Evolutionary conservation across 2,888 invertebrate species (phyloP).

Genomic region (Melanostoma mellinum): DNA sequence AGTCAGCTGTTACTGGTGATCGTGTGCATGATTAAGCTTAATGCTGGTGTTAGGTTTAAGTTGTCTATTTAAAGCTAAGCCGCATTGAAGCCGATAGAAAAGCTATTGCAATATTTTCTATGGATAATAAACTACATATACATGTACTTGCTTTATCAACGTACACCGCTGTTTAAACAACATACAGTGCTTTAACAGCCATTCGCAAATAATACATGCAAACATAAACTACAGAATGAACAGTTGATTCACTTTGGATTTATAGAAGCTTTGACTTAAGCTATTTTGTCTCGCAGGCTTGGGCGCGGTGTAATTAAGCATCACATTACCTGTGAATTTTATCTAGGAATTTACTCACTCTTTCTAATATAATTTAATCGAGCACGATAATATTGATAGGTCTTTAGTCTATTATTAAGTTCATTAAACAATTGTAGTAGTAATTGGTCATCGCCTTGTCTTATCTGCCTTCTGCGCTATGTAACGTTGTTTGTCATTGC

Average conservation of each 20-base stretch:
- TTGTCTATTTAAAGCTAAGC: constrained; percentile 28
- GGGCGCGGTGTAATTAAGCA: neutral
- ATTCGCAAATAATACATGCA: constrained; percentile 7
- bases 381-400: no score
- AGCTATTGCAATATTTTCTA: constrained; percentile 19
- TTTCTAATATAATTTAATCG: no score
- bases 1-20: constrained; percentile 47
- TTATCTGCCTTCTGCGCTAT: neutral
- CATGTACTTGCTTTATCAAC: neutral
- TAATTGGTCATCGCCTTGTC: neutral
- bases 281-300: constrained; percentile 16
- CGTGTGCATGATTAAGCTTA: constrained; percentile 33
- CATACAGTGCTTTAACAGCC: neutral
- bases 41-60: constrained; percentile 44
- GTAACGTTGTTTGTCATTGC: constrained; percentile 15
- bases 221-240: constrained; percentile 20
- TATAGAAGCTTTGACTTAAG: constrained; percentile 37
- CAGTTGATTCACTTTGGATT: constrained; percentile 40
- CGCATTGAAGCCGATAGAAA: constrained; percentile 38
- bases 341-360: constrained; percentile 16
- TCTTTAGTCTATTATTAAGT: constrained; percentile 14
- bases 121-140: constrained; percentile 40
- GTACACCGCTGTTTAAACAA: neutral
- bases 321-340: constrained; percentile 25
- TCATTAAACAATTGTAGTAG: constrained; percentile 16